A percentile compares a stretch with the other conserved stretches of the same genome.
Conservation (phyloP, 2,888 invertebrate genomes). For the Buathra laborator region DNA sequence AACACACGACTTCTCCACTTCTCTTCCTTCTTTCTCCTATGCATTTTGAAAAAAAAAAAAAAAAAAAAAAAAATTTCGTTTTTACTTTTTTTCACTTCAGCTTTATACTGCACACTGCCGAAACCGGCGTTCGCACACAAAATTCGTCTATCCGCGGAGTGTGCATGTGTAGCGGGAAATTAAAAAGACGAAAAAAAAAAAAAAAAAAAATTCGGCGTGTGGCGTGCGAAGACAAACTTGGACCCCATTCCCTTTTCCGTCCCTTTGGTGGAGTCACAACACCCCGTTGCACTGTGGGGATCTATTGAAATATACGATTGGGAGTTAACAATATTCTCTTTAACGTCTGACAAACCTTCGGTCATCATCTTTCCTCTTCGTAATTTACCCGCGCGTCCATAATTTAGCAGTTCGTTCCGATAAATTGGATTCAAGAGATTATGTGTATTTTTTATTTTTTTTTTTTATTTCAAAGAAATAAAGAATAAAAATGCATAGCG, state of each 20-base stretch:
- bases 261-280: not conserved
- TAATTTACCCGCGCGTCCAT: conserved; percentile 38
- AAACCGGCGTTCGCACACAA: not conserved
- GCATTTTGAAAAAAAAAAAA: not conserved
- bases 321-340: conserved; percentile 61
- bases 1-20: conserved; percentile 65
- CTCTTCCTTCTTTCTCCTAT: conserved; percentile 13
- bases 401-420: conserved; percentile 17
- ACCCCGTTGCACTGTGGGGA: conserved; percentile 35
- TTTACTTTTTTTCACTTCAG: conserved; percentile 56
- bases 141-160: conserved; percentile 5
- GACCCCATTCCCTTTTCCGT: not conserved
- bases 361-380: conserved; percentile 44
- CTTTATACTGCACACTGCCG: conserved; percentile 6
- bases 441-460: not conserved
- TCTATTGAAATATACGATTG: conserved; percentile 62
- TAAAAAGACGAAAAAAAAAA: conserved; percentile 31
- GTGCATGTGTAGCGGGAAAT: conserved; percentile 5
- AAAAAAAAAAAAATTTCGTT: not conserved
- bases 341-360: conserved; percentile 62
- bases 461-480: not conserved
- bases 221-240: conserved; percentile 59
- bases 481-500: not conserved
- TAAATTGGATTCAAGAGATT: conserved; percentile 1
- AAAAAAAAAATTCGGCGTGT: not conserved